phyloP scores from a whole-genome alignment of 2,797 vertebrate species.

The Vespertilio murinus region DNA sequence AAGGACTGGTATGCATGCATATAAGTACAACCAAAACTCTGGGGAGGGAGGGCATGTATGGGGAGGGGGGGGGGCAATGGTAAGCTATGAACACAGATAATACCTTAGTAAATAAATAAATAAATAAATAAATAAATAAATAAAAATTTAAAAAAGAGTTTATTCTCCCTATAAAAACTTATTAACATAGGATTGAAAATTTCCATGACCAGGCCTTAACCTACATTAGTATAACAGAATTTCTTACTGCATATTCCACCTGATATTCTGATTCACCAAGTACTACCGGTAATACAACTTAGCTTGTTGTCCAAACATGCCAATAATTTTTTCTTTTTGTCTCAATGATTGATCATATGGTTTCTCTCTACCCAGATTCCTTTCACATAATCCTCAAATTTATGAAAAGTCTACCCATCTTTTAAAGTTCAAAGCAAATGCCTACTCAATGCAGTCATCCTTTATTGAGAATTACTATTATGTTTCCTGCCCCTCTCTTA shows the following conservation, averaged over 20 bases:
- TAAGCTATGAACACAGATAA: too few relatives aligned
- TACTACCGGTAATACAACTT: too few relatives aligned
- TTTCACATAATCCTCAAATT: not conserved
- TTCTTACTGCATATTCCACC: not conserved
- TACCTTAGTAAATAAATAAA: too few relatives aligned
- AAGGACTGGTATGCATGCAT: too few relatives aligned
- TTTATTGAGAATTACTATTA: not conserved
- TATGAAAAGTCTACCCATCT: not conserved
- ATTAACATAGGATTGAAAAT: not conserved
- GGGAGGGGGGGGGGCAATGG: too few relatives aligned
- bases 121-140: too few relatives aligned
- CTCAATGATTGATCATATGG: not conserved
- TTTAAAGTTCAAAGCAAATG: conserved; percentile 1
- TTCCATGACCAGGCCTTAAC: not conserved
- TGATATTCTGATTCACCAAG: not conserved
- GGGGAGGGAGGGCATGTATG: too few relatives aligned
- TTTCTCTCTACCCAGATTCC: not conserved
- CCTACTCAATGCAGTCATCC: not conserved
- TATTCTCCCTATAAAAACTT: not conserved
- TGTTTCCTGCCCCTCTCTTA: not conserved
- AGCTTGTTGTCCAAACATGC: not conserved
- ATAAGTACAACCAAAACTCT: too few relatives aligned
- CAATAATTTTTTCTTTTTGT: not conserved
- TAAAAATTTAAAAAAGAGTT: too few relatives aligned
- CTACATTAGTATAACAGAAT: not conserved